These are phyloP conservation scores for Actenoides hombroni DNA, from an alignment of 2,113 vertebrate species.

Conservation along the genomic window DNA sequence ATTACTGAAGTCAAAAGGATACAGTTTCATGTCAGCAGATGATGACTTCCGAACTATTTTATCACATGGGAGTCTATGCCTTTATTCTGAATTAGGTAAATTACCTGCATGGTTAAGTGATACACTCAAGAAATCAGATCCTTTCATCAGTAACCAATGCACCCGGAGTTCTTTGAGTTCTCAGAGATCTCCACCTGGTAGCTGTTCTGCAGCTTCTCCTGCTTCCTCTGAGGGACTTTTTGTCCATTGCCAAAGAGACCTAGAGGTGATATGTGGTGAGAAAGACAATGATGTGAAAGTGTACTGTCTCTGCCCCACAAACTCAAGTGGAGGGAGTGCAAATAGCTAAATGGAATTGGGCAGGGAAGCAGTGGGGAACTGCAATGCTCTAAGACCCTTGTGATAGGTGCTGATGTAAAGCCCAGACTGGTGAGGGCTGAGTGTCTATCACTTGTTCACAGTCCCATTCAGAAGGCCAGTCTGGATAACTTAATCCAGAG, in stretches of 20 bases:
- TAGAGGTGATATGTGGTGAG: neutral
- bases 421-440: neutral
- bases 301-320: neutral
- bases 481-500: neutral
- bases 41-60: neutral
- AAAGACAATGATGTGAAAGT: neutral
- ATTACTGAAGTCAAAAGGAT: neutral
- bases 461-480: neutral
- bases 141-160: neutral
- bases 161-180: rapidly evolving
- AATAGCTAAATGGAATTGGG: neutral
- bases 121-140: neutral
- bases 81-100: neutral
- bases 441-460: neutral
- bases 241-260: neutral
- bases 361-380: neutral
- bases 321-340: rapidly evolving
- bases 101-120: neutral
- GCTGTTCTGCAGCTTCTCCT: neutral
- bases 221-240: neutral
- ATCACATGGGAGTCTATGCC: neutral
- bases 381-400: neutral
- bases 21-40: neutral
- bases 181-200: neutral
- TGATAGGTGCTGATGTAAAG: neutral